These are phyloP conservation scores for Sebastes elongatus DNA, from an alignment of 2,797 vertebrate species.

Conservation along the genomic window DNA sequence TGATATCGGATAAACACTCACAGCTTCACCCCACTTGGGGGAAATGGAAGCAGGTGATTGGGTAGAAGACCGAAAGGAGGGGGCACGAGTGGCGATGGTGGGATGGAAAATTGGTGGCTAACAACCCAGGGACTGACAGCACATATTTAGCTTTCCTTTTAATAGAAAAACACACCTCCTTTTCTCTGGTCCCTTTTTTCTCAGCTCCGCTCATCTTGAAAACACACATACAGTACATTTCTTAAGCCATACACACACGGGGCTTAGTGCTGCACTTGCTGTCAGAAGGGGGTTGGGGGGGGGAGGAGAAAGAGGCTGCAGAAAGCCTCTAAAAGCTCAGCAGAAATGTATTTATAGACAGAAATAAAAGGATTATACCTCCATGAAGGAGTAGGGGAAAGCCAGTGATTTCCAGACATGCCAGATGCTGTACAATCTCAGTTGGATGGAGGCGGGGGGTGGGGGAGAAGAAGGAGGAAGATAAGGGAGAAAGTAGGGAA, in stretches of 20 bases:
- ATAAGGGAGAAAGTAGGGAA: neutral
- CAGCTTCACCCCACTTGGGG: neutral
- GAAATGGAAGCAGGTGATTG: constrained; percentile 29
- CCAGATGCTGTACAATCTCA: constrained; percentile 57
- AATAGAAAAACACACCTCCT: constrained; percentile 27
- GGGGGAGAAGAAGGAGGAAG: neutral
- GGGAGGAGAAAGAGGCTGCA: constrained; percentile 26
- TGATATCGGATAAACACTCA: constrained; percentile 23
- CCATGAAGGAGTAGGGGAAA: constrained; percentile 66
- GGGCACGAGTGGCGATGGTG: neutral
- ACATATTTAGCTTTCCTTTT: constrained; percentile 13
- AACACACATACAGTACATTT: constrained; percentile 40
- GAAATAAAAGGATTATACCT: constrained; percentile 81
- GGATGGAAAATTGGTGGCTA: neutral
- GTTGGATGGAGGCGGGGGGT: neutral
- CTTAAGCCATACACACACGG: constrained; percentile 40
- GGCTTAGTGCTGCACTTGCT: constrained; percentile 58
- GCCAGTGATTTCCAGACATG: constrained; percentile 68
- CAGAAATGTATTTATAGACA: constrained; percentile 80
- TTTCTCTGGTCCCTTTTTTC: constrained; percentile 4
- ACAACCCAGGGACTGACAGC: neutral
- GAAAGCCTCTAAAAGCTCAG: constrained; percentile 74
- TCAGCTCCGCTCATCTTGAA: constrained; percentile 13
- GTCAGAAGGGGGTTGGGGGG: constrained; percentile 12
- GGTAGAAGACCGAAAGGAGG: neutral